Evolutionary conservation across 1,140 invertebrate species (phyloP).

Genomic region (Scaptomyza montana): DNA sequence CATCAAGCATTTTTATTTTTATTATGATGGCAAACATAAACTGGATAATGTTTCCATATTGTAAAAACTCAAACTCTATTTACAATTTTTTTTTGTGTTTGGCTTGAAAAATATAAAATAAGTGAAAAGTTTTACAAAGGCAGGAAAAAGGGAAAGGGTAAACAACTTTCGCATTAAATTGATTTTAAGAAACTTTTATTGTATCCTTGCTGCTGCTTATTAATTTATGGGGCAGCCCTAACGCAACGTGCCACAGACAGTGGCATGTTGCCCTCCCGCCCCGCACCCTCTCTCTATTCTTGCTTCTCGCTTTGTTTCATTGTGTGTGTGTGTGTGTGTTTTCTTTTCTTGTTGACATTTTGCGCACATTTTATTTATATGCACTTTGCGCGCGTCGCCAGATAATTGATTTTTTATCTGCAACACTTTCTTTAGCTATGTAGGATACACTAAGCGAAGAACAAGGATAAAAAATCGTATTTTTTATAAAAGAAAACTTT

Average conservation of each 20-base stretch:
- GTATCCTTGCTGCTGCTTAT: slow-evolving; percentile 4
- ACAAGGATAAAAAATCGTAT: not conserved
- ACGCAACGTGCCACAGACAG: slow-evolving; percentile 27
- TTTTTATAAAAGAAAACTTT: too few species aligned
- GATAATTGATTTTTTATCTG: slow-evolving; percentile 47
- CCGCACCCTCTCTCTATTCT: not conserved
- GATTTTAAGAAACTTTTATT: slow-evolving; percentile 38
- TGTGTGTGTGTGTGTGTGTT: not conserved
- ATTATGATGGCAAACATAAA: not conserved
- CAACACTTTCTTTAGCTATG: slow-evolving; percentile 13
- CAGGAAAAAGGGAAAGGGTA: not conserved
- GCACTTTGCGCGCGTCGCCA: slow-evolving; percentile 69
- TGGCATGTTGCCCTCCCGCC: slow-evolving; percentile 12
- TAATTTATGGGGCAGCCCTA: slow-evolving; percentile 34
- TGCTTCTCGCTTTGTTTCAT: slow-evolving; percentile 1
- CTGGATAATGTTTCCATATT: not conserved
- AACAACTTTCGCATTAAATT: slow-evolving; percentile 34
- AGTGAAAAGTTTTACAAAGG: not conserved
- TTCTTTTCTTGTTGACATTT: slow-evolving; percentile 69
- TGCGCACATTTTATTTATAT: slow-evolving; percentile 79
- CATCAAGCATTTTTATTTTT: too few species aligned
- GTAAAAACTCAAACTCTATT: slow-evolving; percentile 10
- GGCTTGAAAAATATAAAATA: slow-evolving; percentile 20
- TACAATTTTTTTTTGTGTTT: not conserved
- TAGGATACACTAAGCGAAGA: not conserved